Base-by-base conservation (phyloP, 2,113 vertebrate genomes). In the Bos indicus region DNA sequence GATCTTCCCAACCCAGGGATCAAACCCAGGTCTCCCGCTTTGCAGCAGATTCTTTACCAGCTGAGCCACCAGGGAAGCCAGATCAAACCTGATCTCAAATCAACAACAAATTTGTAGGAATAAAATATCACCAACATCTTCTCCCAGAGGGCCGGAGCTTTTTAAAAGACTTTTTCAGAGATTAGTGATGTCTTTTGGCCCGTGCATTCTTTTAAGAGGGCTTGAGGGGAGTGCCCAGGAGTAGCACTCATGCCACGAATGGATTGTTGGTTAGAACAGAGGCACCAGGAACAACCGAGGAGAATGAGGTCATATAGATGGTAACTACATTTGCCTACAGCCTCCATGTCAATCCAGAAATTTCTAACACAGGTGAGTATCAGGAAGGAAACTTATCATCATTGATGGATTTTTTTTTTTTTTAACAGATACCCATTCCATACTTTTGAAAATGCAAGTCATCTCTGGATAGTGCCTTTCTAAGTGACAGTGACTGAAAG, bases 381-480 rank as follows among this genome's bases (percentile, higher is more conserved):
- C 83, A 56, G 23, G 46, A 33, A 71, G 46, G 67, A 93, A 96
- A 86, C 4, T 40, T 26, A 57, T 1, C 60, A 14, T 59, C 92
- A 46, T 1, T 56, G n/a, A 46, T 2, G 1, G 51, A 87, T 62
- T 48, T 57, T 80, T 23, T 33, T n/a, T 56, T 28, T 33, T 60
- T 33, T 36, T 54, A 74, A 40, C 28, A 40, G 43, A 56, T 62
- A 54, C 30, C 25, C 14, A 3, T 82, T 86, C 60, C 51, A 67
- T 48, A 46, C 23, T 94, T 92, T 92, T 54, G 52, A 86, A 96
- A 93, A 89, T 3, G 7, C 12, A 33, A 52, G 96, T 43, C 7
- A 26, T 80, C 46, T 93, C 87, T n/a, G 10, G 56, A 92, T 26
- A 85, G 25, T 83, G 92, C 9, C 28, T 81, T 94, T 94, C 91